These are phyloP conservation scores for Drosophila erecta DNA, from an alignment of 1,140 invertebrate species.

Conservation along the genomic window DNA sequence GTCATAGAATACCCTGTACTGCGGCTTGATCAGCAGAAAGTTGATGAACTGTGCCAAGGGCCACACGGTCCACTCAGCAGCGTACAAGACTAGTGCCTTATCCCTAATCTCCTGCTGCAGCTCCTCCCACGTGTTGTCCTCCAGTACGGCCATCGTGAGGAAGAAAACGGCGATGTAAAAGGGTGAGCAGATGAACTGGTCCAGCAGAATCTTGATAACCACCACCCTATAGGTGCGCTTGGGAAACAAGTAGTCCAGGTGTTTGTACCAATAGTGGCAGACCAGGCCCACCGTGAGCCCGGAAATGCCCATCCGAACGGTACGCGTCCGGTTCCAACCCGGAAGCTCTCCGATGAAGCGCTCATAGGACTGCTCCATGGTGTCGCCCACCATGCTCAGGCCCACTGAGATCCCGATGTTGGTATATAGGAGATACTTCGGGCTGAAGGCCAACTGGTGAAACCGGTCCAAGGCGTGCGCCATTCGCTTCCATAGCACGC, in stretches of 20 bases:
- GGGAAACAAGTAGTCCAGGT: slow-evolving; percentile 88
- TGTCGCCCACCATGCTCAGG: slow-evolving; percentile 91
- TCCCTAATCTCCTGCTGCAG: slow-evolving; percentile 89
- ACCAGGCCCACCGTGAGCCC: slow-evolving; percentile 91
- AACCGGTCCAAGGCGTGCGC: slow-evolving; percentile 1
- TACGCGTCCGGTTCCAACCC: slow-evolving; percentile 89
- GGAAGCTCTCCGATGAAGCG: slow-evolving; percentile 87
- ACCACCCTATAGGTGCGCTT: slow-evolving; percentile 89
- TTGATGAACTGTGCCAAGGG: slow-evolving; percentile 93
- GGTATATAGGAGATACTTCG: slow-evolving; percentile 91
- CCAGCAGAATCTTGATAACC: slow-evolving; percentile 93
- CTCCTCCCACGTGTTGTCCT: slow-evolving; percentile 87
- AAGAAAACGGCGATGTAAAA: slow-evolving; percentile 93
- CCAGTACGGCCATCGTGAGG: slow-evolving; percentile 89
- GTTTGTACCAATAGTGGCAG: slow-evolving; percentile 93
- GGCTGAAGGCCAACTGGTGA: slow-evolving; percentile 86
- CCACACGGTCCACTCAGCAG: slow-evolving; percentile 92
- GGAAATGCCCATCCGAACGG: slow-evolving; percentile 91
- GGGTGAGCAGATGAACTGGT: slow-evolving; percentile 95
- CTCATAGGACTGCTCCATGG: slow-evolving; percentile 93
- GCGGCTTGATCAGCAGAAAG: slow-evolving; percentile 93
- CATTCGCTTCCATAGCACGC: slow-evolving; percentile 22
- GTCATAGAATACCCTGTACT: slow-evolving; percentile 94
- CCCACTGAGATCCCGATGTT: slow-evolving; percentile 92
- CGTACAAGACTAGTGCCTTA: slow-evolving; percentile 91